Evolutionary conservation across 2,888 invertebrate species (phyloP), one percentile per base, ranked within the genome.

Genomic region (Cistogaster globosa): DNA sequence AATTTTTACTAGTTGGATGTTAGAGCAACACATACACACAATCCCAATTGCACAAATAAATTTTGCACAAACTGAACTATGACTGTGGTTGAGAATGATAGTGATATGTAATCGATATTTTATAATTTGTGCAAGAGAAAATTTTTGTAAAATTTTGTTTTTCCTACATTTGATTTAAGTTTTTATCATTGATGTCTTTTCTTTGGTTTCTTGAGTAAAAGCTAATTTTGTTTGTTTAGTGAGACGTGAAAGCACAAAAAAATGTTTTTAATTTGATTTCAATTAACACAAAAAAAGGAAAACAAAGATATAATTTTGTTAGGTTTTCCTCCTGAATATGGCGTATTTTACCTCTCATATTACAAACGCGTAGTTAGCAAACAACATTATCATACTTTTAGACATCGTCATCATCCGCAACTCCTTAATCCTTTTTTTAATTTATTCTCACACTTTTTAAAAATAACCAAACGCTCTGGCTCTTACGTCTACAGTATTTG

Each of bases 61-160:
- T 58, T 55, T 11, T 68, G 38, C 57, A 63, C 57, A 65, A 67
- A 72, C 63, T 57, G 42, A 62, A 67, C 38, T 36, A 58, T 38
- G 65, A 48, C 22, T 48, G 26, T 36, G 32, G 20, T 62, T 69
- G 65, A 71, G 65, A 83, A 67, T 72, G 60, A 83, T 74, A 74
- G 45, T 69, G 78, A 83, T 83, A 63, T 83, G 68, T 68, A 74
- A 83, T 79, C 79, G 74, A 83, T 83, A 83, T 79, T 78, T 83
- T 83, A 83, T 83, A 79, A 68, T 74, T 83, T 63, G 45, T 69
- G 68, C 16, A 74, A 63, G n/a, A n/a, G n/a, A n/a, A n/a, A n/a
- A n/a, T n/a, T n/a, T 74, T 67, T 68, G 74, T 57, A 68, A 83
- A 74, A 69, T 57, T 68, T 78, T 42, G 36, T 36, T 62, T 68